A percentile compares a stretch with the other conserved stretches of the same genome.
Evolutionary conservation across 2,888 invertebrate species (phyloP).

Genomic region (Agrilus cyanescens): DNA sequence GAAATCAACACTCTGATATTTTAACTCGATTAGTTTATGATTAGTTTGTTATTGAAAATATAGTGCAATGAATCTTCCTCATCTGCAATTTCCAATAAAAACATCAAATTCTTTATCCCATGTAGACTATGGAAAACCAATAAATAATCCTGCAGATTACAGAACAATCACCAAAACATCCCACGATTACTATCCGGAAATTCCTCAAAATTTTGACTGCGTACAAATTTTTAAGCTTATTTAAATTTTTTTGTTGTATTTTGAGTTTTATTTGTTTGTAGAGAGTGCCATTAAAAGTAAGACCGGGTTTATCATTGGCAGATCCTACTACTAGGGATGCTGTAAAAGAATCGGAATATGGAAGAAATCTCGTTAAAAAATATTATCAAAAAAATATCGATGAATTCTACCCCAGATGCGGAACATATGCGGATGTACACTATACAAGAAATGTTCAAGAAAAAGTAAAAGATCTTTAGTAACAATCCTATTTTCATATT

Average conservation of each 20-base stretch:
- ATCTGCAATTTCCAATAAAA: neutral
- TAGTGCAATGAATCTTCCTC: too few species aligned
- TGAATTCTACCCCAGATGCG: conserved; percentile 5
- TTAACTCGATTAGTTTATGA: too few species aligned
- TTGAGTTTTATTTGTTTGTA: conserved; percentile 13
- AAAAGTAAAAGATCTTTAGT: conserved; percentile 20
- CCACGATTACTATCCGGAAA: conserved; percentile 24
- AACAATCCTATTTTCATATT: conserved; percentile 2
- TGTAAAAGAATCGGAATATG: conserved; percentile 16
- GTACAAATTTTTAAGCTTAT: conserved; percentile 18
- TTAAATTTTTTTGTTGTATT: neutral
- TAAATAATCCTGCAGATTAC: conserved; percentile 28
- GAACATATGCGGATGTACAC: conserved; percentile 12
- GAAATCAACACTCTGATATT: too few species aligned
- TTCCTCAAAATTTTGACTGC: conserved; percentile 28
- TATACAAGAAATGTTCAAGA: conserved; percentile 24
- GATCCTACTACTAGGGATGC: conserved; percentile 23
- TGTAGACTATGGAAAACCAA: conserved; percentile 29
- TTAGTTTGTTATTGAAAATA: too few species aligned
- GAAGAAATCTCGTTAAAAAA: conserved; percentile 17
- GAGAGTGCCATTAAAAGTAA: conserved; percentile 24
- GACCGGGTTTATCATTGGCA: conserved; percentile 17
- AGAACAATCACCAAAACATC: conserved; percentile 25
- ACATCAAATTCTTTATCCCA: conserved; percentile 15
- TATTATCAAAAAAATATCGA: conserved; percentile 14